Conservation (phyloP, 2,888 invertebrate species). For the Julus scanicus region DNA sequence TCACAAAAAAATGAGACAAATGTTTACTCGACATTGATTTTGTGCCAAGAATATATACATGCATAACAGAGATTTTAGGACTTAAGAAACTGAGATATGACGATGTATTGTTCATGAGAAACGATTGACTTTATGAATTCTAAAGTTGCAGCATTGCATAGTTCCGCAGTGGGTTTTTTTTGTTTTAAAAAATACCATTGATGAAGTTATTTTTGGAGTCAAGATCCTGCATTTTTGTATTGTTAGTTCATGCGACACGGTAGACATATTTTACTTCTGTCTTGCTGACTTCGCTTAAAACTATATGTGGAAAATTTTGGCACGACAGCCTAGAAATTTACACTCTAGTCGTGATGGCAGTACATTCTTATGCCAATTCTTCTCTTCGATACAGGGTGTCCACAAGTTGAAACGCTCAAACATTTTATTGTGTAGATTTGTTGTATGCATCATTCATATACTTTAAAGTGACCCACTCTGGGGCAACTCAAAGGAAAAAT, state of each 20-base stretch:
- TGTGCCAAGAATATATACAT: neutral
- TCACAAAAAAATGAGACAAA: neutral
- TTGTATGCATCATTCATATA: neutral
- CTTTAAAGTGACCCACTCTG: neutral
- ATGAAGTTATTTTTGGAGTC: neutral
- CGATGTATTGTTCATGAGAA: neutral
- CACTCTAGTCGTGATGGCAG: neutral
- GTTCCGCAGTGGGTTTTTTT: neutral
- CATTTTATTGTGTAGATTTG: neutral
- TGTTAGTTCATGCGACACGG: neutral
- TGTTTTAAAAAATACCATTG: neutral
- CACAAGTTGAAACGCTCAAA: neutral
- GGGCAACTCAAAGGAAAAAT: neutral
- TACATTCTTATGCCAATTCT: neutral
- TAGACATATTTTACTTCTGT: neutral
- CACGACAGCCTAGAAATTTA: neutral
- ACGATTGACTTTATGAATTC: neutral
- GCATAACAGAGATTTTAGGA: neutral
- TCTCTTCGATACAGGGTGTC: neutral
- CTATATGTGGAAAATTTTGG: neutral
- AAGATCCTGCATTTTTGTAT: neutral
- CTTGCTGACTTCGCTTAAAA: constrained; percentile 16
- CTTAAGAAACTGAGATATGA: neutral
- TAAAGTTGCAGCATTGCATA: neutral
- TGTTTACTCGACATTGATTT: constrained; percentile 1